Conservation (phyloP, 2,797 vertebrate species). For the Aeoliscus strigatus region DNA sequence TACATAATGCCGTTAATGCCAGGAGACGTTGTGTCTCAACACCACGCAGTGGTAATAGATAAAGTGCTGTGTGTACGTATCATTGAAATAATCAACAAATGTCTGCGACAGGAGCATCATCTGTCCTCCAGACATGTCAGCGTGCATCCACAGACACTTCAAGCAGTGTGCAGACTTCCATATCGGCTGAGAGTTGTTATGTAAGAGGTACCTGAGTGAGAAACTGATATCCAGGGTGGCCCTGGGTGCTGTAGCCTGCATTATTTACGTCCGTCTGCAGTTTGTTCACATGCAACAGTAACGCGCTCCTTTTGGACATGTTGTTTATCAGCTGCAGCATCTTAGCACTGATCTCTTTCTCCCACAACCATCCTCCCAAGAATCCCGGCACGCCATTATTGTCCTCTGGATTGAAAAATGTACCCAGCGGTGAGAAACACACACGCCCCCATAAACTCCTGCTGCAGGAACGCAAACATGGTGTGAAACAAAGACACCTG, state of each 20-base stretch:
- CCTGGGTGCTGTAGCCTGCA: constrained; percentile 20
- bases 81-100: too few species aligned
- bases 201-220: constrained; percentile 1
- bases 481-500: neutral
- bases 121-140: too few species aligned
- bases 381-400: constrained; percentile 19
- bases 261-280: constrained; percentile 50
- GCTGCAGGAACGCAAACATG: neutral
- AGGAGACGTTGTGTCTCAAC: too few species aligned
- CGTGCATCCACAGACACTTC: neutral
- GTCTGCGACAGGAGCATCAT: too few species aligned
- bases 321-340: constrained; percentile 48
- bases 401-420: constrained; percentile 25
- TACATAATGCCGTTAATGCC: too few species aligned
- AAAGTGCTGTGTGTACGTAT: too few species aligned
- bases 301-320: constrained; percentile 53
- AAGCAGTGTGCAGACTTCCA: neutral
- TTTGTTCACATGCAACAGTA: constrained; percentile 31
- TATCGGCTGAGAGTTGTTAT: constrained; percentile 4
- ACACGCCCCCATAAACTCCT: neutral
- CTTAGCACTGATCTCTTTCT: constrained; percentile 27
- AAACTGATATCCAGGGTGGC: constrained; percentile 2
- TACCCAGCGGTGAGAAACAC: constrained; percentile 11
- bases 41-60: too few species aligned
- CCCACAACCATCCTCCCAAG: constrained; percentile 9